Base-by-base conservation (phyloP, 37 sponge, comb jelly and placozoan species). In the Corticium candelabrum region DNA sequence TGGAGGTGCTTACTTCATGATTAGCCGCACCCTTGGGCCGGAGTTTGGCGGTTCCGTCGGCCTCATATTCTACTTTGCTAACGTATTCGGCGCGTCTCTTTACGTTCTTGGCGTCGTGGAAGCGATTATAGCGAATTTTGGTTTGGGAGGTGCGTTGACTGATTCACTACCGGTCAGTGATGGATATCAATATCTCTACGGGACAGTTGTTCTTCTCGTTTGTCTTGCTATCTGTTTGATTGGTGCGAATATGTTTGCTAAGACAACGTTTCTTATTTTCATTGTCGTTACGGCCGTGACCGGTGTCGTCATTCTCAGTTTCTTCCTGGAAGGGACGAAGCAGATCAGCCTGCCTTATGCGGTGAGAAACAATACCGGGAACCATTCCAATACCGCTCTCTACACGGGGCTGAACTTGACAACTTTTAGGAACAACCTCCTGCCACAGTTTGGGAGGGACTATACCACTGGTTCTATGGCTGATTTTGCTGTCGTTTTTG, bases 11-110 rank as follows among this genome's bases (percentile, higher is more conserved):
- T 99, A 99, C 88, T 99, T 88, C 89, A 96, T 70, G 29, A 4
- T 70, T 15, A 70, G 29, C 4, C 41, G 96, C 32, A 84, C 96
- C 1, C 77, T 95, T 4, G 99, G 99, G 2, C 99, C 99, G 1
- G 99, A 98, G 86, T 93, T 98, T 68, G 99, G 99, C 34, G 99
- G 99, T 0, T 87, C 99, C 35, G 86, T 99, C 37, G 99, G 99
- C 67, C 84, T 94, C 78, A 90, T 99, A 67, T 99, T 99, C 90
- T 94, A 86, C 76, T 75, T 90, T 40, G 99, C 99, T 30, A 94
- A 99, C 43, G 74, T 99, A 4, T 92, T 99, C 81, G 92, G 83
- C n/a, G 92, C 93, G 30, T 92, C 93, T 27, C 74, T 90, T 39
- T 91, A 92, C 40, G 74, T 95, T 27, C 88, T 87, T 40, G 96